These are phyloP conservation scores for Halichoeres trimaculatus DNA, from an alignment of 2,113 vertebrate genomes.

Conservation along the genomic window DNA sequence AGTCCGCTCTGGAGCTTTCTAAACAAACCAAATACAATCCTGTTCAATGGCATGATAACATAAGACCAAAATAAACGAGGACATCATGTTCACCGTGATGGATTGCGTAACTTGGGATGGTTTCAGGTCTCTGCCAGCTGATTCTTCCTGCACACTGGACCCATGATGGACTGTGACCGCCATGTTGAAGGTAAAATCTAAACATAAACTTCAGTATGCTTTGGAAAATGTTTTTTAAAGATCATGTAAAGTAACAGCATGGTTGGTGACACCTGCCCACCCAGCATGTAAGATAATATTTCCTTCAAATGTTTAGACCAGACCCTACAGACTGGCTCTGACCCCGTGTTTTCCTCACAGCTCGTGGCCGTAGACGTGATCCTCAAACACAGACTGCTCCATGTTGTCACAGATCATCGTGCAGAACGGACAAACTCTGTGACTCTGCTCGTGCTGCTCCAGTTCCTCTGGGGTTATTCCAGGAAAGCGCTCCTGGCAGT, in stretches of 20 bases:
- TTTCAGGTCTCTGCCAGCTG: constrained; percentile 6
- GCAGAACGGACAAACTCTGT: constrained; percentile 83
- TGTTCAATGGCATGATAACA: neutral
- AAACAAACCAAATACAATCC: neutral
- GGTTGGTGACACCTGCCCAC: neutral
- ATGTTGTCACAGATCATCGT: constrained; percentile 77
- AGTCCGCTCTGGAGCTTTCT: neutral
- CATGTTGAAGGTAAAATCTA: neutral
- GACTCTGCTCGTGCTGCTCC: constrained; percentile 78
- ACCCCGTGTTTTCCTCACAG: constrained; percentile 14
- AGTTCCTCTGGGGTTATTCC: constrained; percentile 73
- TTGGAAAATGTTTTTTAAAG: neutral
- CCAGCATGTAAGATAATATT: neutral
- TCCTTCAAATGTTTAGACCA: neutral
- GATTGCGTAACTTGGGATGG: neutral
- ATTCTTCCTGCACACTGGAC: neutral
- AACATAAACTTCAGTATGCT: neutral
- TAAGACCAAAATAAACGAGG: constrained; percentile 5
- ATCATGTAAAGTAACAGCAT: neutral
- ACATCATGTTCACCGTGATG: constrained; percentile 5
- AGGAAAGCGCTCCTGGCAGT: constrained; percentile 81
- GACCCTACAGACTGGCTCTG: no score
- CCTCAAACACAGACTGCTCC: constrained; percentile 78
- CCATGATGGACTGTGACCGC: neutral
- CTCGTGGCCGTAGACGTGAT: constrained; percentile 82